These are phyloP conservation scores for Bombyx huttoni DNA, from an alignment of 2,888 invertebrate species.

Conservation along the genomic window DNA sequence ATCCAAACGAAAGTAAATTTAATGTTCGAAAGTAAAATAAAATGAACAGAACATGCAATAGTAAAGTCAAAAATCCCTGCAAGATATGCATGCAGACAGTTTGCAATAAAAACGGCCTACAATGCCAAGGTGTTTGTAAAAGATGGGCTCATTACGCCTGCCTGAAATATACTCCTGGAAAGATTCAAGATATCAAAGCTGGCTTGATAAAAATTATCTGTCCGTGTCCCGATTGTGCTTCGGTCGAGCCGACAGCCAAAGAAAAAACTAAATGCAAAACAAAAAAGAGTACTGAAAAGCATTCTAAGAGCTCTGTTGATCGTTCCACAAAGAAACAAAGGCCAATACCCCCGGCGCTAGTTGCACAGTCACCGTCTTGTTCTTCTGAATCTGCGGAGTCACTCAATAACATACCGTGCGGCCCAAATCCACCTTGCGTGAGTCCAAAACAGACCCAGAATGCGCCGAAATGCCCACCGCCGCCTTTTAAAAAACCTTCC, in stretches of 20 bases:
- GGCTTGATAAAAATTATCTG: conserved; percentile 32
- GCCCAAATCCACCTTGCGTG: background rate
- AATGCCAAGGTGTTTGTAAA: conserved; percentile 38
- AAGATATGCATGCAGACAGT: conserved; percentile 33
- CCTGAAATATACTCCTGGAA: conserved; percentile 31
- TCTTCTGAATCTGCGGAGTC: background rate
- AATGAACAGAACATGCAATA: background rate
- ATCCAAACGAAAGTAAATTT: background rate
- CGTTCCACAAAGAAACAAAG: conserved; percentile 10
- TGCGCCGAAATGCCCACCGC: background rate
- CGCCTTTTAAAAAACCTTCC: background rate
- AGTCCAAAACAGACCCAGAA: background rate
- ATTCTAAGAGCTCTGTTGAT: conserved; percentile 10
- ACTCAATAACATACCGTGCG: background rate
- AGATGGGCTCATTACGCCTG: conserved; percentile 43
- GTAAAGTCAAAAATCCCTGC: conserved; percentile 33
- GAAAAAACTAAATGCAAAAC: background rate
- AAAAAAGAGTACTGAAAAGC: background rate
- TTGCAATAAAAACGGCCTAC: conserved; percentile 29
- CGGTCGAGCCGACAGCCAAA: conserved; percentile 9
- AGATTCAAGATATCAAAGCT: conserved; percentile 33
- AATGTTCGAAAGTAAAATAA: background rate
- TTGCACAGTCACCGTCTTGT: background rate
- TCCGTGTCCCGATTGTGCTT: conserved; percentile 32
- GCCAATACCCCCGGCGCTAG: conserved; percentile 1